These are phyloP conservation scores for Myopa testacea DNA, from an alignment of 2,888 invertebrate genomes.

Conservation along the genomic window DNA sequence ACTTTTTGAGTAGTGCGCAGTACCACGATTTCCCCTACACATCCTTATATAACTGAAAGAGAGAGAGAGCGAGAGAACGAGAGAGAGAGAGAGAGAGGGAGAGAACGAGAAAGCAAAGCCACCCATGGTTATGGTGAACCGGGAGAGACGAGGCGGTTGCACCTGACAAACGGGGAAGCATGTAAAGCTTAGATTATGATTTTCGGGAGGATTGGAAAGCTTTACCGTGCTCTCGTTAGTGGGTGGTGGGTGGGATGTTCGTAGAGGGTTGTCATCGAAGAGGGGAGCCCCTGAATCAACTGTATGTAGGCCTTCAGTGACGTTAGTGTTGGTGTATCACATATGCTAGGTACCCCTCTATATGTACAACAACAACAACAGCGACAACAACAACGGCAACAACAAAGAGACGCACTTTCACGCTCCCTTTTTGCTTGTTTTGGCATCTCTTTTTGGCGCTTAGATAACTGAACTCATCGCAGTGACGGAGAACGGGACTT, in stretches of 20 bases:
- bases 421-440: constrained; percentile 13
- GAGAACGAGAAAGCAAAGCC: background rate
- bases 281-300: background rate
- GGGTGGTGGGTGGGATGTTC: background rate
- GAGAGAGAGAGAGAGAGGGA: background rate
- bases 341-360: too few relatives aligned
- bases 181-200: constrained; percentile 3
- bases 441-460: constrained; percentile 17
- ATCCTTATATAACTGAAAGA: background rate
- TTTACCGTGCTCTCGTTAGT: background rate
- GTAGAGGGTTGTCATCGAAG: background rate
- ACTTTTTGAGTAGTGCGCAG: constrained; percentile 9
- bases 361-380: background rate
- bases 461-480: constrained; percentile 10
- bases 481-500: constrained; percentile 1
- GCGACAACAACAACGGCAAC: background rate
- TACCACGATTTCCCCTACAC: constrained; percentile 4
- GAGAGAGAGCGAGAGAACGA: background rate
- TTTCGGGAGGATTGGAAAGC: background rate
- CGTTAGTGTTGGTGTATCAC: background rate
- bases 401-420: constrained; percentile 4
- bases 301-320: background rate
- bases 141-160: background rate
- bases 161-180: background rate
- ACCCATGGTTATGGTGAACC: background rate